Conservation (phyloP, 2,888 invertebrate species). For the Caenorhabditis wallacei region DNA sequence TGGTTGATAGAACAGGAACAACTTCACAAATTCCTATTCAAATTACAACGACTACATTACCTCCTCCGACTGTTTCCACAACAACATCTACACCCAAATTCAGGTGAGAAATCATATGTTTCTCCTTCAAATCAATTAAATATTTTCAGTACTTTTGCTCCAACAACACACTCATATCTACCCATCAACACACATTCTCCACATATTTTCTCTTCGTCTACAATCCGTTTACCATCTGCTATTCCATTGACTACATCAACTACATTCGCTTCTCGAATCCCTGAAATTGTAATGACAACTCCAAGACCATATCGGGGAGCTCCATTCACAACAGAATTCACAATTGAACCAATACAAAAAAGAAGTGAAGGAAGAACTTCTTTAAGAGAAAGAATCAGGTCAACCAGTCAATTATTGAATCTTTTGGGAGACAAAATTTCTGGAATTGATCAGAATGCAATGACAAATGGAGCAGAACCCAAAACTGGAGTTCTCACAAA, state of each 20-base stretch:
- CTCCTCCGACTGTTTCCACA: conserved; percentile 4
- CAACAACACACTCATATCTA: neutral
- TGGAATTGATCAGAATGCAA: conserved; percentile 54
- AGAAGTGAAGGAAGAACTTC: conserved; percentile 40
- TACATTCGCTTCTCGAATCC: conserved; percentile 9
- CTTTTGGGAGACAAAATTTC: conserved; percentile 52
- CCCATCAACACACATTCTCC: conserved; percentile 10
- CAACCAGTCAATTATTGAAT: conserved; percentile 45
- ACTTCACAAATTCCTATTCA: conserved; percentile 22
- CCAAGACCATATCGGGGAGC: conserved; percentile 34
- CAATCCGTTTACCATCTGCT: conserved; percentile 36
- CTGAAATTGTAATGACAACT: conserved; percentile 38
- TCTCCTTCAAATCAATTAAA: neutral
- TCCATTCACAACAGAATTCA: conserved; percentile 42
- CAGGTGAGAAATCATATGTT: neutral
- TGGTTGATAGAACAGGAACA: conserved; percentile 6
- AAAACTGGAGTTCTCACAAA: conserved; percentile 49
- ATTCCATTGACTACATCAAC: conserved; percentile 20
- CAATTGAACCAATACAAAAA: conserved; percentile 42
- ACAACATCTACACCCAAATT: conserved; percentile 20
- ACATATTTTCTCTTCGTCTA: conserved; percentile 49
- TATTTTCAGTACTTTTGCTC: conserved; percentile 13
- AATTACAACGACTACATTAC: conserved; percentile 28
- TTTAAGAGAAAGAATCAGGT: conserved; percentile 44
- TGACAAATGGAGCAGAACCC: conserved; percentile 25